Conservation (phyloP, 2,888 invertebrate genomes). For the Cheilosia impressa region DNA sequence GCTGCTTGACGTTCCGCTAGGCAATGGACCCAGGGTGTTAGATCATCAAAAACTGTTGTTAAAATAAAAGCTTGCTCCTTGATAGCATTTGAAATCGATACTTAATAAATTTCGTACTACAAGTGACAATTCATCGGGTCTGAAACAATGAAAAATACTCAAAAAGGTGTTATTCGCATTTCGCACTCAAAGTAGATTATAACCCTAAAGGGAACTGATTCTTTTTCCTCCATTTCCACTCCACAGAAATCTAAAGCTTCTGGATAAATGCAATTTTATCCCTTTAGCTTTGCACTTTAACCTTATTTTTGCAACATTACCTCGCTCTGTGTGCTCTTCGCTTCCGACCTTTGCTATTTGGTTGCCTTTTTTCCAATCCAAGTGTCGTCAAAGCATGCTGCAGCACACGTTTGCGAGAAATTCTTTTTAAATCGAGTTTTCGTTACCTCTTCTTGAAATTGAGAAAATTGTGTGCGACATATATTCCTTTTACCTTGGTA, state of each 20-base stretch:
- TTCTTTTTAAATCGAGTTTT: conserved; percentile 19
- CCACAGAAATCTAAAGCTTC: neutral
- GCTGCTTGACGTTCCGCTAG: too few species aligned
- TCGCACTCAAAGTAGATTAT: conserved; percentile 11
- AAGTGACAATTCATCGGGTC: too few species aligned
- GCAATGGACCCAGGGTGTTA: too few species aligned
- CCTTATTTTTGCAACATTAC: neutral
- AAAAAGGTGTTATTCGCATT: neutral
- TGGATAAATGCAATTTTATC: conserved; percentile 37
- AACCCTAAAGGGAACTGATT: neutral
- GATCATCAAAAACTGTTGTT: too few species aligned
- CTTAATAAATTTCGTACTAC: too few species aligned
- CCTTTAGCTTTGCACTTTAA: conserved; percentile 14
- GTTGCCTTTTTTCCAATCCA: neutral
- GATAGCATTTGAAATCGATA: too few species aligned
- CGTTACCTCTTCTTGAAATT: neutral
- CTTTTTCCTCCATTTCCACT: neutral
- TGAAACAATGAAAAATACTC: neutral
- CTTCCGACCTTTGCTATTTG: conserved; percentile 6
- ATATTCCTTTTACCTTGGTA: neutral
- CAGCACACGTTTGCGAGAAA: neutral
- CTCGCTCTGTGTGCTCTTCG: neutral
- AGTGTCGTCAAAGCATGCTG: neutral
- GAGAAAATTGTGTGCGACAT: neutral
- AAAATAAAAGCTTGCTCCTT: too few species aligned